These are phyloP conservation scores for Pseudochirops corinnae DNA, from an alignment of 2,797 vertebrate genomes.

Conservation along the genomic window DNA sequence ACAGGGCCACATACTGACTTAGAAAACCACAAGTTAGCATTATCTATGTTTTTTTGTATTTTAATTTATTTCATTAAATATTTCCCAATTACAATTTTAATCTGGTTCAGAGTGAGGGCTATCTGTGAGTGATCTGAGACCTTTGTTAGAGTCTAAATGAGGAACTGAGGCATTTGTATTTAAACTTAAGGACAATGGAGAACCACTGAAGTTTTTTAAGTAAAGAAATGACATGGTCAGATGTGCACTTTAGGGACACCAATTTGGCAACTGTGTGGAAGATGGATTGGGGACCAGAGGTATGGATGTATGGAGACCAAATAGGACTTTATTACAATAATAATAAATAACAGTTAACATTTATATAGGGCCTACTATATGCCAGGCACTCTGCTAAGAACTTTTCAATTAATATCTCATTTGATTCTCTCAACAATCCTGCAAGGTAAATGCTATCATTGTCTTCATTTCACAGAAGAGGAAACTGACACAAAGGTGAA, in stretches of 20 bases:
- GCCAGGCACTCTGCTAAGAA: background rate
- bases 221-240: background rate
- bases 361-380: background rate
- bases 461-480: background rate
- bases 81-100: background rate
- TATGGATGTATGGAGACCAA: background rate
- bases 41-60: background rate
- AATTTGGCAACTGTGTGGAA: background rate
- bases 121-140: background rate
- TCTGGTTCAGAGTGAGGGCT: background rate
- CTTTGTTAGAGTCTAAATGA: background rate
- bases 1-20: background rate
- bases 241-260: background rate
- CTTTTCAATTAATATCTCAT: background rate
- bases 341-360: background rate
- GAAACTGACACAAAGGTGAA: background rate
- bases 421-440: background rate
- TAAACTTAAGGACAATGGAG: background rate
- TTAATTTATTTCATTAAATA: background rate
- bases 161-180: background rate
- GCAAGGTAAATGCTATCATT: background rate
- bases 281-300: background rate
- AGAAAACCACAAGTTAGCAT: background rate
- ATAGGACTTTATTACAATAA: background rate
- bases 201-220: background rate